A percentile compares a stretch with the other conserved stretches of the same genome.
Evolutionary conservation across 2,113 vertebrate species (phyloP).

Genomic region (Syrmaticus mikado): DNA sequence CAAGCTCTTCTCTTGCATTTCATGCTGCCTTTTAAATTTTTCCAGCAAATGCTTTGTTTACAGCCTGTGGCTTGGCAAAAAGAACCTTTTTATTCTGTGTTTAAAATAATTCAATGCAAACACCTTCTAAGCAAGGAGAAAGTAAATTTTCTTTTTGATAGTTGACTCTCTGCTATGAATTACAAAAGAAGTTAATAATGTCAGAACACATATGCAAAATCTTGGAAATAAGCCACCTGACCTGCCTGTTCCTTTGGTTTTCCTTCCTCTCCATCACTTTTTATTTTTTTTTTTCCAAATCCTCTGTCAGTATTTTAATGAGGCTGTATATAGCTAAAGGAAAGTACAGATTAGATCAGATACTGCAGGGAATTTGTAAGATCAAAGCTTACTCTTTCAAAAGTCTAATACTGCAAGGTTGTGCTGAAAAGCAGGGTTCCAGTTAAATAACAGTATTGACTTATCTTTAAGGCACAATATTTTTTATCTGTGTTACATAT

Average conservation of each 20-base stretch:
- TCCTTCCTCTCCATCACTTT: not conserved
- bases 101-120: constrained; percentile 7
- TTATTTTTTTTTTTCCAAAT: not conserved
- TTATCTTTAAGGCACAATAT: constrained; percentile 13
- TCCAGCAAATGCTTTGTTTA: not conserved
- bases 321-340: not conserved
- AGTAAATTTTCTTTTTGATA: not conserved
- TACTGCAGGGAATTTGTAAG: not conserved
- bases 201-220: not conserved
- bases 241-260: not conserved
- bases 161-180: not conserved
- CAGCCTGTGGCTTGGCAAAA: not conserved
- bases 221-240: not conserved
- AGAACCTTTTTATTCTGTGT: not conserved
- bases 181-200: not conserved
- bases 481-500: not conserved
- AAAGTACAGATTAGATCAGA: constrained; percentile 16
- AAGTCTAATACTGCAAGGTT: not conserved
- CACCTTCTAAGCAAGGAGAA: not conserved
- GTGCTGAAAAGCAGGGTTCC: not conserved
- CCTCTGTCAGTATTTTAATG: constrained; percentile 25
- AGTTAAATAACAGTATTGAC: constrained; percentile 10
- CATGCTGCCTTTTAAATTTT: not conserved
- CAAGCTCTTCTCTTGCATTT: not conserved
- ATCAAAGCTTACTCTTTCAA: not conserved